Evolutionary conservation across 1,140 invertebrate species (phyloP).

Genomic region (Pomacea maculata): DNA sequence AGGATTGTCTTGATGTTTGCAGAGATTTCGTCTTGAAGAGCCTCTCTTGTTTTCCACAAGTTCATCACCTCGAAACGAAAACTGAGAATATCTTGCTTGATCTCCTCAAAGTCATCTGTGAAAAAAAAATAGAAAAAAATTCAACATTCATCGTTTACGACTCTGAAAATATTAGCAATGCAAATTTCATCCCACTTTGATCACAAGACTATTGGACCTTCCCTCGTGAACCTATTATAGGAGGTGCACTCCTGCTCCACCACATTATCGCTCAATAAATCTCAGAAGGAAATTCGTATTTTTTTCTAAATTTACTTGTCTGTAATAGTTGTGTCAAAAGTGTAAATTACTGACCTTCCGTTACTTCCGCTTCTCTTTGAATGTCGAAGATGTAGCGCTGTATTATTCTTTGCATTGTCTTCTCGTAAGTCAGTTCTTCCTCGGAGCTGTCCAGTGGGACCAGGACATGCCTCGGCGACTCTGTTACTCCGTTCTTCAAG

Average conservation of each 20-base stretch:
- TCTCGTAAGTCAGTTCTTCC: conserved; percentile 46
- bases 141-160: background rate
- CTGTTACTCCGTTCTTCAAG: background rate
- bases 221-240: no score
- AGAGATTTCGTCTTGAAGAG: conserved; percentile 31
- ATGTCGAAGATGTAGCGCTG: conserved; percentile 61
- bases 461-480: conserved; percentile 11
- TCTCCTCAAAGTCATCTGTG: conserved; percentile 60
- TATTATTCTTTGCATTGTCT: conserved; percentile 58
- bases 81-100: conserved; percentile 61
- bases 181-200: no score
- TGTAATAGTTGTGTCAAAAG: no score
- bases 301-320: no score
- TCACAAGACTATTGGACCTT: no score
- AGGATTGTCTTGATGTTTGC: conserved; percentile 25
- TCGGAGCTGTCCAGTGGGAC: conserved; percentile 27
- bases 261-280: no score
- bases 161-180: no score
- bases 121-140: background rate
- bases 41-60: conserved; percentile 30
- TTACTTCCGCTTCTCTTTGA: conserved; percentile 59
- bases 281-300: no score
- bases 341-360: conserved; percentile 44
- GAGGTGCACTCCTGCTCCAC: no score
- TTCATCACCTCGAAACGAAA: conserved; percentile 60